Base-by-base conservation (phyloP, 2,888 invertebrate species). In the Prosapia bicincta region DNA sequence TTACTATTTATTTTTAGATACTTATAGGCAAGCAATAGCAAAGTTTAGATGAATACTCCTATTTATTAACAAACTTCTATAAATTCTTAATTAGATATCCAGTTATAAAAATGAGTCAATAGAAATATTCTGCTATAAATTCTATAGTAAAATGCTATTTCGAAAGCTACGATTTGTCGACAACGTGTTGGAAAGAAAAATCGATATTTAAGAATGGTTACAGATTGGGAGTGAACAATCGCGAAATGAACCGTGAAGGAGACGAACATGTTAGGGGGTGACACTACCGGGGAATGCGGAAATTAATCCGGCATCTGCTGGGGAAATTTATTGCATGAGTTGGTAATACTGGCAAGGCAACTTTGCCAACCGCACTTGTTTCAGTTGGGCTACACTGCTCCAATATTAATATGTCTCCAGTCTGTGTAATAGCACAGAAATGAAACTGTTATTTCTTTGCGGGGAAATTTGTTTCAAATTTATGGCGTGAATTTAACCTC, bases 281-380 rank as follows among this genome's bases (percentile, higher is more conserved):
- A 54, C 54, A 54, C 54, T 54, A 20, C 54, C 54, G 54, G 54
- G 20, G 54, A 54, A 54, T 54, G 20, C 54, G 54, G 54, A 54
- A 54, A 54, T 54, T 54, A 54, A 54, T 54, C 54, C 54, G 1
- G 54, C 54, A 54, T 54, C 54, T 54, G 54, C 54, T 54, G 54
- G 20, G 54, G 54, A 20, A 54, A 54, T 54, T 54, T 54, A 54
- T 54, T 54, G 54, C 54, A 54, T 20, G 54, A 54, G 54, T 54
- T 54, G 54, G 20, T 54, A 54, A 54, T 54, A 54, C 10, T 20
- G 54, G 7, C 20, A 54, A 20, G 54, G 54, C 54, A 54, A 54
- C 54, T 54, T 54, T 54, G 54, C 54, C 54, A 54, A 54, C 54
- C 54, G 54, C 54, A 54, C 54, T 54, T 54, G 54, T 54, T 54